These are phyloP conservation scores for Drosophila atroscutellata DNA, from an alignment of 2,888 invertebrate genomes.

Conservation along the genomic window DNA sequence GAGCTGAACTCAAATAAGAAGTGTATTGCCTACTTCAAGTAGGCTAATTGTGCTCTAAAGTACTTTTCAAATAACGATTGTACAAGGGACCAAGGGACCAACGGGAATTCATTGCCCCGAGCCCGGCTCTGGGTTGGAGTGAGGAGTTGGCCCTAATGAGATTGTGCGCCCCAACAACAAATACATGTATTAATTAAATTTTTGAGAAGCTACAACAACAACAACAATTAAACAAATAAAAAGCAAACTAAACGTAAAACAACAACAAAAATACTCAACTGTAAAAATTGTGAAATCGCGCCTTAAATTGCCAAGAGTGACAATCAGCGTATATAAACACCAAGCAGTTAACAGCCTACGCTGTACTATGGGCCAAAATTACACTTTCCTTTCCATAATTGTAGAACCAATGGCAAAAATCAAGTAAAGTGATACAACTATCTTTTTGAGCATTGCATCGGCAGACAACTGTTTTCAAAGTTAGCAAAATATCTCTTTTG, in stretches of 20 bases:
- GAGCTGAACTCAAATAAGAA: constrained; percentile 10
- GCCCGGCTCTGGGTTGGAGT: background rate
- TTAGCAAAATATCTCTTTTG: too few species aligned
- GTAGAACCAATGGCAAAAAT: background rate
- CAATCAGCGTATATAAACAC: constrained; percentile 46
- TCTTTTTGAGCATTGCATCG: background rate
- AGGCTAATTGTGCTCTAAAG: constrained; percentile 54
- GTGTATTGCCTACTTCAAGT: constrained; percentile 17
- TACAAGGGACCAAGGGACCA: constrained; percentile 1
- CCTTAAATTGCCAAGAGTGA: constrained; percentile 55
- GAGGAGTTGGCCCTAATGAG: constrained; percentile 45
- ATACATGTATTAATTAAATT: constrained; percentile 52
- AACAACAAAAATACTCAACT: constrained; percentile 31
- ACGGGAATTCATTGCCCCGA: constrained; percentile 20
- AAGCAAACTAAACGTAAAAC: constrained; percentile 56
- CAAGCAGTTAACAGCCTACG: constrained; percentile 20
- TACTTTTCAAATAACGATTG: constrained; percentile 50
- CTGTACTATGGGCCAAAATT: background rate
- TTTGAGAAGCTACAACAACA: constrained; percentile 30
- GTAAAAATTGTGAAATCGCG: constrained; percentile 46
- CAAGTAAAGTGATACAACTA: background rate
- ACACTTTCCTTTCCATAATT: background rate
- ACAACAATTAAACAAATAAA: constrained; percentile 16
- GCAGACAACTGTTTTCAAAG: background rate
- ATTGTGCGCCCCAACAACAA: constrained; percentile 32